phyloP scores from a whole-genome alignment of 2,113 vertebrate genomes.

The Pachypanchax playfairii region DNA sequence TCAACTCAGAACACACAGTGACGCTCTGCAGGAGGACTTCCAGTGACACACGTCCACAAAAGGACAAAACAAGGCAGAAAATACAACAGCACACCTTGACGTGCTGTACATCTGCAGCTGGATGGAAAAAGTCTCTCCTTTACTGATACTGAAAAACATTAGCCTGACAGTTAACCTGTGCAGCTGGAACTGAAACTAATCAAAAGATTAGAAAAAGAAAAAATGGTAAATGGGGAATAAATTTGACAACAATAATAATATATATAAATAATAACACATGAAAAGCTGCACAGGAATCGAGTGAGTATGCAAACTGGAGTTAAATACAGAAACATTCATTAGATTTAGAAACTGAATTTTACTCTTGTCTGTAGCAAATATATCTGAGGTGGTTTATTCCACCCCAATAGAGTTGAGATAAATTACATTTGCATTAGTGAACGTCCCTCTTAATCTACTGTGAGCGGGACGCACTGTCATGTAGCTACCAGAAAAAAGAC shows the following conservation, averaged over 20 bases:
- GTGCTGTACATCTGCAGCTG: background rate
- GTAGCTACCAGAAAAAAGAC: background rate
- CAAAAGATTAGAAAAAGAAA: background rate
- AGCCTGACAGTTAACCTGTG: background rate
- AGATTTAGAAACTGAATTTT: background rate
- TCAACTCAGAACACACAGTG: conserved; percentile 5
- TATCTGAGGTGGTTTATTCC: background rate
- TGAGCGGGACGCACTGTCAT: background rate
- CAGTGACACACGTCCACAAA: background rate
- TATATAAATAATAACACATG: too few relatives aligned
- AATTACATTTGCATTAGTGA: background rate
- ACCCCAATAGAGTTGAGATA: background rate
- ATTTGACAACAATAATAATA: too few relatives aligned
- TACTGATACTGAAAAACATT: background rate
- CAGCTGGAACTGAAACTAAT: background rate
- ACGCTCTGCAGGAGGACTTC: conserved; percentile 13
- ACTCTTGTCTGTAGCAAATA: background rate
- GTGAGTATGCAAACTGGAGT: too few relatives aligned
- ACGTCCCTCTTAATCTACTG: too few relatives aligned
- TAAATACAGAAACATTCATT: background rate
- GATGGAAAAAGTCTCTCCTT: background rate
- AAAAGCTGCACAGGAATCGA: too few relatives aligned
- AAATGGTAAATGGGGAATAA: too few relatives aligned
- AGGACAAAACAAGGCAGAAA: conserved; percentile 5
- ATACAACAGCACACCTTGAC: background rate